phyloP scores from a whole-genome alignment of 2,888 invertebrate species.

The Melanostoma mellinum region DNA sequence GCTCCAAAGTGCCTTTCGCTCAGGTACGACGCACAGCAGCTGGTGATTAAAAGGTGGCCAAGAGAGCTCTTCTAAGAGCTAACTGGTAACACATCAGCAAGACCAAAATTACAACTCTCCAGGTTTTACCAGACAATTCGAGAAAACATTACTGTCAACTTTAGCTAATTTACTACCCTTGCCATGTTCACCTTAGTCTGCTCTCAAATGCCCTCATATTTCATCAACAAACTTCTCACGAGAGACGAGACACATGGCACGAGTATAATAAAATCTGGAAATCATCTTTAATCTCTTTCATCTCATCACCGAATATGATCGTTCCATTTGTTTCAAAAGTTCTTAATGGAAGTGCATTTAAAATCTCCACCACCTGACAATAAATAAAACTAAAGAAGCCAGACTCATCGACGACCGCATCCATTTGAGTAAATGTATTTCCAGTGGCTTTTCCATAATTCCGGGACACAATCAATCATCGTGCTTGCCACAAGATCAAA shows the following conservation, averaged over 20 bases:
- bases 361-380: conserved; percentile 43
- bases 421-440: too few relatives aligned
- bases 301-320: background rate
- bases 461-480: conserved; percentile 51
- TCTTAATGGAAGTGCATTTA: conserved; percentile 18
- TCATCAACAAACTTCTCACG: conserved; percentile 28
- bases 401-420: background rate
- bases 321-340: conserved; percentile 1
- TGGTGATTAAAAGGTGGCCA: too few relatives aligned
- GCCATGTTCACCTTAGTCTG: conserved; percentile 15
- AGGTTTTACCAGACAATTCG: too few relatives aligned
- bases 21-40: too few relatives aligned
- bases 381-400: conserved; percentile 8
- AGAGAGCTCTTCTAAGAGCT: too few relatives aligned
- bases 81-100: too few relatives aligned
- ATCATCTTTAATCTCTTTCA: background rate
- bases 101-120: too few relatives aligned
- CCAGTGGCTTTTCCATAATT: background rate
- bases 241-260: conserved; percentile 10
- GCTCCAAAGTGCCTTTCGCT: too few relatives aligned
- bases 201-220: conserved; percentile 14
- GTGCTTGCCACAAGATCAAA: conserved; percentile 48
- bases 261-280: background rate
- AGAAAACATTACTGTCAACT: background rate
- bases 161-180: conserved; percentile 10